Evolutionary conservation across 2,888 invertebrate species (phyloP).

Genomic region (Griposia aprilina): DNA sequence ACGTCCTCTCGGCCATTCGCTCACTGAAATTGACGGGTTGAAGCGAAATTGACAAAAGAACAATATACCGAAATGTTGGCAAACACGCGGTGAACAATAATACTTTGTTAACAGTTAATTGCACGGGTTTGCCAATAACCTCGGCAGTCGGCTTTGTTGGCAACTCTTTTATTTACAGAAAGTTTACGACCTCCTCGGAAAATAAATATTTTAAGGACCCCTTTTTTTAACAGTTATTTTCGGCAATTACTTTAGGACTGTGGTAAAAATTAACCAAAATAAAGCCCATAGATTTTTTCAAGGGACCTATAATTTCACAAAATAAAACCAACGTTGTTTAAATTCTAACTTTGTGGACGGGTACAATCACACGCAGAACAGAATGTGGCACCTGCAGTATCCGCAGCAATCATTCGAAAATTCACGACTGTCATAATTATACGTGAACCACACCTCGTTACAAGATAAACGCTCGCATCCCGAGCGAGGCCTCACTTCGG

Average conservation of each 20-base stretch:
- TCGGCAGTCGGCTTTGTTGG: conserved; percentile 79
- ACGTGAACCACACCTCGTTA: conserved; percentile 80
- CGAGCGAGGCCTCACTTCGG: conserved; percentile 76
- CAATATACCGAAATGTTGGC: conserved; percentile 80
- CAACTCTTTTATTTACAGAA: conserved; percentile 77
- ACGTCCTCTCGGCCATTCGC: conserved; percentile 73
- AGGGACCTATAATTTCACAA: conserved; percentile 40
- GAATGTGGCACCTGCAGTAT: conserved; percentile 80
- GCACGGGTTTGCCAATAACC: conserved; percentile 86
- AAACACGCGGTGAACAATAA: conserved; percentile 78
- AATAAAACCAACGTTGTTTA: conserved; percentile 49
- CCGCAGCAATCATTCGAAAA: conserved; percentile 74
- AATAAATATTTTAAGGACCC: conserved; percentile 45
- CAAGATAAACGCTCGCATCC: conserved; percentile 77
- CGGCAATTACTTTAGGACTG: conserved; percentile 38
- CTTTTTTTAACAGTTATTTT: conserved; percentile 58
- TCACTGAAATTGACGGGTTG: conserved; percentile 82
- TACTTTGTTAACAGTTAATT: conserved; percentile 84
- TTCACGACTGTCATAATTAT: conserved; percentile 82
- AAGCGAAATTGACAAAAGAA: conserved; percentile 75
- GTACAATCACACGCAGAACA: conserved; percentile 60
- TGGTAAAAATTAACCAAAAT: conserved; percentile 38
- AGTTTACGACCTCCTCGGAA: conserved; percentile 77
- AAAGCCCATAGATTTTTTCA: conserved; percentile 15
- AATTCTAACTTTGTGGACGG: conserved; percentile 50